Conservation (phyloP, 2,888 invertebrate genomes). For the Erpobdella octoculata region DNA sequence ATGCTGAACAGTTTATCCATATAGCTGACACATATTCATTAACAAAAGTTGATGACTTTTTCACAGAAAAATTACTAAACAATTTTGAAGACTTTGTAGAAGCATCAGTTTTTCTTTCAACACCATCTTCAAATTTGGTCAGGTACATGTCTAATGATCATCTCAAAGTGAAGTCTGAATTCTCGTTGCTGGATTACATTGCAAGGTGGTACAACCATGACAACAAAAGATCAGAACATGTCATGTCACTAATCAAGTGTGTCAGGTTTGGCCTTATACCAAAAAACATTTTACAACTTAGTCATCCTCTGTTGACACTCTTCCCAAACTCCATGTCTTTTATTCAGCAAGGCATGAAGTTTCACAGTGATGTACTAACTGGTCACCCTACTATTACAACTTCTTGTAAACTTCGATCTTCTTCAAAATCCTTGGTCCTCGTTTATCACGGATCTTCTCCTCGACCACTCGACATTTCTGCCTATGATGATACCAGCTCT, state of each 20-base stretch:
- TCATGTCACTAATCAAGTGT: conserved; percentile 41
- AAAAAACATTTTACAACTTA: conserved; percentile 35
- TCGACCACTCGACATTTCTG: conserved; percentile 49
- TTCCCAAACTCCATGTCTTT: conserved; percentile 23
- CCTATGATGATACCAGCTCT: conserved; percentile 42
- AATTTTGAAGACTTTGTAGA: conserved; percentile 47
- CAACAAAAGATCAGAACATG: conserved; percentile 38
- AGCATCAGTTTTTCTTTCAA: conserved; percentile 44
- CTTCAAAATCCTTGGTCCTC: conserved; percentile 40
- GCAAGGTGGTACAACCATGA: conserved; percentile 45
- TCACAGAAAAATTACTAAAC: conserved; percentile 43
- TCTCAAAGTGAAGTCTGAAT: conserved; percentile 44
- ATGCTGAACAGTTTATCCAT: conserved; percentile 47
- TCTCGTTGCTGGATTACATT: conserved; percentile 43
- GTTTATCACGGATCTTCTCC: conserved; percentile 46
- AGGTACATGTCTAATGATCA: conserved; percentile 43
- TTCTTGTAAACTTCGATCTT: conserved; percentile 26
- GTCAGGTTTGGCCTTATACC: conserved; percentile 49
- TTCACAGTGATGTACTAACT: conserved; percentile 33
- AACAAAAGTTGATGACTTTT: conserved; percentile 43
- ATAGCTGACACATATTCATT: conserved; percentile 49
- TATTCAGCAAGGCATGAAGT: conserved; percentile 33
- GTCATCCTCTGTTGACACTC: conserved; percentile 32
- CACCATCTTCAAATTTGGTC: conserved; percentile 41
- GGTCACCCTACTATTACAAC: conserved; percentile 34